phyloP scores from a whole-genome alignment of 92 coral and sea anemone genomes.

The Nematostella vectensis region DNA sequence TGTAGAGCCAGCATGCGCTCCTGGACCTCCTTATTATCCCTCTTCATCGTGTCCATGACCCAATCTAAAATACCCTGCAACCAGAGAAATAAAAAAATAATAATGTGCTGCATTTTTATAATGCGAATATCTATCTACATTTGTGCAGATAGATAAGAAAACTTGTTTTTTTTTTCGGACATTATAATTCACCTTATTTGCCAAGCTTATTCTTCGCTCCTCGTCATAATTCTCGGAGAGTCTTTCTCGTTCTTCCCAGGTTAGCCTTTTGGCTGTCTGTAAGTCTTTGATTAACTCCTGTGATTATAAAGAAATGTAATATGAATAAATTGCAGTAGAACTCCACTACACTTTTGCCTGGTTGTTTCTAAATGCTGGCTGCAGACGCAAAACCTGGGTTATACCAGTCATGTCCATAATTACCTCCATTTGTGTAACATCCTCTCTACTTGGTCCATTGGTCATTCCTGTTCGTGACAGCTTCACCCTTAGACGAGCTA shows the following conservation, averaged over 20 bases:
- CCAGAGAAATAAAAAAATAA: too few species aligned
- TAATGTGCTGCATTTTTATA: slow-evolving; percentile 1
- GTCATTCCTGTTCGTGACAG: slow-evolving; percentile 67
- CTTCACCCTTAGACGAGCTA: slow-evolving; percentile 82
- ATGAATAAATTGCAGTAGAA: too few species aligned
- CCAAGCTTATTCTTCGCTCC: slow-evolving; percentile 80
- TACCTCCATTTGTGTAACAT: slow-evolving; percentile 95
- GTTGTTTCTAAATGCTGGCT: too few species aligned
- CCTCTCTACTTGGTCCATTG: slow-evolving; percentile 73
- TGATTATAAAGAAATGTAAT: background rate
- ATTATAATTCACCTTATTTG: slow-evolving; percentile 87
- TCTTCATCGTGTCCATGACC: slow-evolving; percentile 97
- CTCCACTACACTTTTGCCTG: too few species aligned
- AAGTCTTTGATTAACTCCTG: slow-evolving; percentile 93
- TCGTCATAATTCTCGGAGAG: slow-evolving; percentile 88
- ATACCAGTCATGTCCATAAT: too few species aligned
- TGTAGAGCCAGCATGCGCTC: slow-evolving; percentile 76
- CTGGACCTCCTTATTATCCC: slow-evolving; percentile 94
- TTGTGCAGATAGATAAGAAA: too few species aligned
- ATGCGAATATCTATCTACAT: too few species aligned
- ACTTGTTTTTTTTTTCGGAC: too few species aligned
- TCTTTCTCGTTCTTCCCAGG: slow-evolving; percentile 96
- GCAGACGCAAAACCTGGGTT: too few species aligned
- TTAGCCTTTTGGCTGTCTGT: slow-evolving; percentile 94
- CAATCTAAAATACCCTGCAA: slow-evolving; percentile 91